Percentiles rank a stretch among this genome's conserved stretches.
Evolutionary conservation across 2,113 vertebrate genomes (phyloP).

Genomic region (Lates calcarifer): DNA sequence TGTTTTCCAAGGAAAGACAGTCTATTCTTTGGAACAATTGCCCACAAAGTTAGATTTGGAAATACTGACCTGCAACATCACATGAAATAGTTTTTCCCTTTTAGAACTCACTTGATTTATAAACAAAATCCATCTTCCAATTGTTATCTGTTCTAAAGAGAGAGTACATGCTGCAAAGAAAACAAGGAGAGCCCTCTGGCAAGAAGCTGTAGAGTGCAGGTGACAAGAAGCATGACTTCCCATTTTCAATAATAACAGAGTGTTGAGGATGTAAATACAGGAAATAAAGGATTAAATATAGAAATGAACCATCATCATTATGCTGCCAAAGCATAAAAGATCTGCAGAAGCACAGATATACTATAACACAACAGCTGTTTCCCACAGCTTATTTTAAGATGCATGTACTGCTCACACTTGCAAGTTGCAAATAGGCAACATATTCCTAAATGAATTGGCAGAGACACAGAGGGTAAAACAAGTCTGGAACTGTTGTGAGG

Average conservation of each 20-base stretch:
- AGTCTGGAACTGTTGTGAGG: constrained; percentile 42
- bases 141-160: not conserved
- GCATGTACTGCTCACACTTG: constrained; percentile 37
- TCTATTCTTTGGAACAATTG: not conserved
- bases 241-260: constrained; percentile 20
- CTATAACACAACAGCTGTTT: constrained; percentile 29
- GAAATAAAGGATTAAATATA: constrained; percentile 22
- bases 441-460: constrained; percentile 54
- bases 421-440: constrained; percentile 37
- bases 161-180: not conserved
- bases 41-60: not conserved
- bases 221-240: constrained; percentile 24
- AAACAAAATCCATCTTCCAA: not conserved
- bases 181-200: constrained; percentile 14
- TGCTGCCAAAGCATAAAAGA: constrained; percentile 9
- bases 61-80: constrained; percentile 9
- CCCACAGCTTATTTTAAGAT: constrained; percentile 19
- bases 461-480: constrained; percentile 30
- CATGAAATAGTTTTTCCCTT: not conserved
- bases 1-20: constrained; percentile 1
- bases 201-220: not conserved
- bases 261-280: constrained; percentile 23
- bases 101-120: constrained; percentile 15
- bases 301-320: not conserved
- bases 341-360: constrained; percentile 8